Evolutionary conservation across 2,113 vertebrate genomes (phyloP).

Genomic region (Glaucomys volans): DNA sequence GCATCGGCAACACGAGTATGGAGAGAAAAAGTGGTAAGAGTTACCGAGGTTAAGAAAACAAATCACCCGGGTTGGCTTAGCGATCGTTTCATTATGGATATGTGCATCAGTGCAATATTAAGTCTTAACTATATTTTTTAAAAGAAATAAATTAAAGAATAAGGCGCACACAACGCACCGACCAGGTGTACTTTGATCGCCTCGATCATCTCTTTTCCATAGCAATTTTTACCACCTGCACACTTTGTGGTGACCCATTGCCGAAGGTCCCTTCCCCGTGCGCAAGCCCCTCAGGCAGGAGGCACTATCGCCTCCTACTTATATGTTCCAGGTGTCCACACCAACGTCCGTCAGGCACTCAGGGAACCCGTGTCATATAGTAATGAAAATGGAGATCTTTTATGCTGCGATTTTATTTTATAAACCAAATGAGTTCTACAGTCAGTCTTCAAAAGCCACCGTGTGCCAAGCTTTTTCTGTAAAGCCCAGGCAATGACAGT

Average conservation of each 20-base stretch:
- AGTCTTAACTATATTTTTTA: not conserved
- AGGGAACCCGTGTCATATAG: not conserved
- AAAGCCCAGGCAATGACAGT: not conserved
- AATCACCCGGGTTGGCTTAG: not conserved
- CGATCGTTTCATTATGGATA: not conserved
- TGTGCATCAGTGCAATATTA: not conserved
- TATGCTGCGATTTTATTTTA: not conserved
- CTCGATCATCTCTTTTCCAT: not conserved
- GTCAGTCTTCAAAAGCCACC: not conserved
- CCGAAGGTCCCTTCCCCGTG: too few species aligned
- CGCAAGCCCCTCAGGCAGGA: not conserved
- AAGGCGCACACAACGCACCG: not conserved
- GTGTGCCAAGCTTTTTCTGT: not conserved
- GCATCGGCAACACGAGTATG: not conserved
- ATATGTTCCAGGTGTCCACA: not conserved
- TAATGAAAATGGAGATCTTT: not conserved
- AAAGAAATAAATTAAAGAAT: not conserved
- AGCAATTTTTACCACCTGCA: not conserved
- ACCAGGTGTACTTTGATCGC: not conserved
- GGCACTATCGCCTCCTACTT: not conserved
- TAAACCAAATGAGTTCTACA: not conserved
- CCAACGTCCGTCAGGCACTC: not conserved
- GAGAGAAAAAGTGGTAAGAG: not conserved
- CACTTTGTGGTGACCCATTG: not conserved
- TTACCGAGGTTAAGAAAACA: not conserved